phyloP scores from a whole-genome alignment of 2,113 vertebrate species.

The Serinus canaria region DNA sequence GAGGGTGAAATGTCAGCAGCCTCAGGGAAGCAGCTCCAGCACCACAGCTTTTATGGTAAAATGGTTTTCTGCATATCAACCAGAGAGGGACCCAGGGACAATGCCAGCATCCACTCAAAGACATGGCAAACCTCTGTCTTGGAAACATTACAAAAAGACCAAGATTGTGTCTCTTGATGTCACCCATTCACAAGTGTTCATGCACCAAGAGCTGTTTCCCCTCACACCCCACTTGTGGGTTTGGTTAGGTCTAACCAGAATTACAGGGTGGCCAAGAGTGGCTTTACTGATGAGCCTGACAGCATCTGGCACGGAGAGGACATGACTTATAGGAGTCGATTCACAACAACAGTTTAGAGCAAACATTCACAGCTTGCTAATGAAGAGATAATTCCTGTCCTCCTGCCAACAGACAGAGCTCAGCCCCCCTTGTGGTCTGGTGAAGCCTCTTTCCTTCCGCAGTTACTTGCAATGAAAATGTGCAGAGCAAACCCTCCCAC shows the following conservation, averaged over 20 bases:
- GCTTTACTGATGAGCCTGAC: not conserved
- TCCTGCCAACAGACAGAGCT: not conserved
- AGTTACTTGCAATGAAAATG: not conserved
- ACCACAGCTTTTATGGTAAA: not conserved
- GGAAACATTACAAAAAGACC: not conserved
- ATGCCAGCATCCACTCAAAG: not conserved
- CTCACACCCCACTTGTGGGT: not conserved
- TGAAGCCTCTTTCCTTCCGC: not conserved
- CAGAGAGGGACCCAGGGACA: not conserved
- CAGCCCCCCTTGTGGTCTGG: fast-evolving
- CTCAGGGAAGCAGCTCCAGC: not conserved
- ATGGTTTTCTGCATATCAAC: not conserved
- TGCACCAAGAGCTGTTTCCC: not conserved
- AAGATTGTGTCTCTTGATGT: not conserved
- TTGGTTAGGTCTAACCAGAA: not conserved
- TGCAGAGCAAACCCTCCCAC: not conserved
- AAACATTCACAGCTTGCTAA: not conserved
- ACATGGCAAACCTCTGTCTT: not conserved
- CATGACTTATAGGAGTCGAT: not conserved
- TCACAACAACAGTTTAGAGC: not conserved
- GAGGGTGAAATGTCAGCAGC: not conserved
- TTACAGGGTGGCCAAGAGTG: not conserved
- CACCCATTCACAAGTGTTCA: no score
- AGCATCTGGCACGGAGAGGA: not conserved
- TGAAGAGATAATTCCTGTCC: not conserved